Evolutionary conservation across 2,797 vertebrate species (phyloP).

Genomic region (Pipistrellus pygmaeus): DNA sequence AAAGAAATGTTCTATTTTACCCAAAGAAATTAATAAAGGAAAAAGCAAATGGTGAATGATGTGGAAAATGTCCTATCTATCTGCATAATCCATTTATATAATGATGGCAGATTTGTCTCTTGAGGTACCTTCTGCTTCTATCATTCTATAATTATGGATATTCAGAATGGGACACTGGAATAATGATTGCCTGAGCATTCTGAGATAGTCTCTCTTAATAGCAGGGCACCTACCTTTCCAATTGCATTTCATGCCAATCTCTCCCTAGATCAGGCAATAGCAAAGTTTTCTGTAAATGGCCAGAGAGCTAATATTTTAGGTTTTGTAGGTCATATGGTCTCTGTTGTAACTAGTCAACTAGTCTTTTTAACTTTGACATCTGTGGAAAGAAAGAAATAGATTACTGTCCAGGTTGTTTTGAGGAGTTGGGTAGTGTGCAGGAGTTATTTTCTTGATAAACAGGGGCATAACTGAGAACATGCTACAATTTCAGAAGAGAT

Average conservation of each 20-base stretch:
- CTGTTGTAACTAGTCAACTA: neutral
- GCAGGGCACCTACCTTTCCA: neutral
- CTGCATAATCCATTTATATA: constrained; percentile 66
- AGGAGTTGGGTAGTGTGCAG: neutral
- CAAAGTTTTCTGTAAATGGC: neutral
- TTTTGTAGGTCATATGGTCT: neutral
- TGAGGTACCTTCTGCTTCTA: constrained; percentile 50
- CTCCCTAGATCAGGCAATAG: constrained; percentile 25
- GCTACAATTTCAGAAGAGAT: neutral
- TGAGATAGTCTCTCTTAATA: constrained; percentile 63
- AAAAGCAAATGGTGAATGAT: constrained; percentile 69
- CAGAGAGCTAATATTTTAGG: constrained; percentile 34
- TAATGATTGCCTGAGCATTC: constrained; percentile 62
- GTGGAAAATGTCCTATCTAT: constrained; percentile 61
- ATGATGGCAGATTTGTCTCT: constrained; percentile 68
- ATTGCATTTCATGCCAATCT: constrained; percentile 46
- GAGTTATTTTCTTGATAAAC: neutral
- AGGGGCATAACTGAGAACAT: neutral
- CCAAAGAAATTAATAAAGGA: constrained; percentile 59
- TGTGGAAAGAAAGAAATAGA: neutral
- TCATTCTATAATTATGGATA: constrained; percentile 63
- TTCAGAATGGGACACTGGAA: constrained; percentile 40
- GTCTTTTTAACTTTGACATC: neutral
- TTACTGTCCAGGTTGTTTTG: neutral
- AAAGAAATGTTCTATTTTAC: constrained; percentile 44